These are phyloP conservation scores for Dromas ardeola DNA, from an alignment of 2,113 vertebrate species.

Conservation along the genomic window DNA sequence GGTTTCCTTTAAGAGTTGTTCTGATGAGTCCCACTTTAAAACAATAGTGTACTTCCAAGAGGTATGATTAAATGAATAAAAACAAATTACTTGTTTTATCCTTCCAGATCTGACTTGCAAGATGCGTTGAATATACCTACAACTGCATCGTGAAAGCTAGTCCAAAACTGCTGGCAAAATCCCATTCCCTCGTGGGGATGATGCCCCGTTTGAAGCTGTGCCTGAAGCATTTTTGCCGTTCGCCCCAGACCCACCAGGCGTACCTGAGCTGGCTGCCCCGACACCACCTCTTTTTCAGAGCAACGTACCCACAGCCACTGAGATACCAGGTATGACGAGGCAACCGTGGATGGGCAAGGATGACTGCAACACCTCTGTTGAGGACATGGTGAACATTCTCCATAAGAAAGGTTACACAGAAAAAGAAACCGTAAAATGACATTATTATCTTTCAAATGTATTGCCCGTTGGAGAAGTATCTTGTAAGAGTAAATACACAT, in stretches of 20 bases:
- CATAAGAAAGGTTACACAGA: not conserved
- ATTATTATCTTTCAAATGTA: not conserved
- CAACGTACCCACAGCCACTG: not conserved
- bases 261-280: fast-evolving
- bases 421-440: not conserved
- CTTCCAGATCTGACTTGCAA: not conserved
- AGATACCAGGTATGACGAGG: not conserved
- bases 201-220: not conserved
- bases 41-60: not conserved
- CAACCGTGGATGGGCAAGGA: not conserved
- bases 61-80: not conserved
- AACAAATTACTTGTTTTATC: not conserved
- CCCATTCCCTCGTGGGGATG: fast-evolving
- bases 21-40: not conserved
- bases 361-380: not conserved
- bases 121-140: not conserved
- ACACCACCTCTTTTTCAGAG: not conserved
- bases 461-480: not conserved
- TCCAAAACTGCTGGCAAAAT: not conserved
- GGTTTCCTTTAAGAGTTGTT: not conserved
- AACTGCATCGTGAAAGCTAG: not conserved
- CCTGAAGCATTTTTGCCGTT: not conserved
- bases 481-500: not conserved
- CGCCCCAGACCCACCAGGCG: not conserved
- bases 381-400: not conserved